Evolutionary conservation across 2,888 invertebrate genomes (phyloP), one percentile per base, ranked within the genome.

Genomic region (Sarcophaga variegata): DNA sequence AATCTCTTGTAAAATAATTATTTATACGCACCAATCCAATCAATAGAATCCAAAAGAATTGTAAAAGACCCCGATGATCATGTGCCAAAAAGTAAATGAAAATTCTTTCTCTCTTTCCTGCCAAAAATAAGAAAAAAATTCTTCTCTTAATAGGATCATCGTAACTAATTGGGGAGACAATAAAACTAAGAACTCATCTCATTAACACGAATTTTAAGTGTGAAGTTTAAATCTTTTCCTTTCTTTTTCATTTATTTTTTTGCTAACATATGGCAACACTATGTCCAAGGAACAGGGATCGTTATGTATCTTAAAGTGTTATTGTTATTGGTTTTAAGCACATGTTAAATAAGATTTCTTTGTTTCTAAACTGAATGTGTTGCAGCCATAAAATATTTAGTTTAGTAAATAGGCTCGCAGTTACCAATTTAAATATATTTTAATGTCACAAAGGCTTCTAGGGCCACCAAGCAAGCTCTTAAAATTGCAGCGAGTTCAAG

Each of bases 141-240:
- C 11, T 4, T 27, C 14, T 54, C 17, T 70, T 81, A 79, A 83
- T 77, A 87, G 83, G 85, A 86, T 54, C 54, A 17, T 84, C 89
- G 89, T 84, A 88, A 89, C 89, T 86, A 89, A 89, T 89, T 85
- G 86, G 63, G 59, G 71, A 82, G 88, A 88, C 88, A 89, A 88
- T 85, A 85, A 88, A 89, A 86, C 80, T 81, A 79, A 86, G 87
- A 87, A 75, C 81, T 84, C 81, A 84, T 84, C 87, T 87, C 87
- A 87, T 87, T 87, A 87, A 84, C 84, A 79, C 60, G 5, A 84
- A 90, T 85, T 83, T 87, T 81, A 89, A 86, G 90, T 91, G 91
- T 91, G 89, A 90, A 91, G 89, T 88, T 87, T 87, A 82, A 82
- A 81, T 84, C 83, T 83, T 74, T 70, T 64, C 37, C 37, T 67